These are phyloP conservation scores for Heliconius hermathena DNA, from an alignment of 1,140 invertebrate genomes.

Conservation along the genomic window DNA sequence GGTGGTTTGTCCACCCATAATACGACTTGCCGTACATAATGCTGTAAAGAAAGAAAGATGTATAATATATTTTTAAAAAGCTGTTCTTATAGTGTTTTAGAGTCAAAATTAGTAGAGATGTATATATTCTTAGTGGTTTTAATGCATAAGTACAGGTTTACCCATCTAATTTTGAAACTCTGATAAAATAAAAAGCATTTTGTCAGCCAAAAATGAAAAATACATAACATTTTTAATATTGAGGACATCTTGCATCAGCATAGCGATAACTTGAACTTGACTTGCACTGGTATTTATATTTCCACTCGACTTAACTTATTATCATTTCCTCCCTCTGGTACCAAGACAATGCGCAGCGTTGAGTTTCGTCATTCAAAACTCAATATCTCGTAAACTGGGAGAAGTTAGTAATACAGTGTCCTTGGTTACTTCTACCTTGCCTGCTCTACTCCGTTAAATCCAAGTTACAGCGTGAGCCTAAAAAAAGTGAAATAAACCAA, in stretches of 20 bases:
- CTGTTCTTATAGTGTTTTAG: not conserved
- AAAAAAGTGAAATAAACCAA: not conserved
- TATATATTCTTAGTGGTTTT: too few species aligned
- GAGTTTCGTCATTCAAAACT: not conserved
- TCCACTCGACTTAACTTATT: not conserved
- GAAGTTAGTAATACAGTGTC: not conserved
- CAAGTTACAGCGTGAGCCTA: not conserved
- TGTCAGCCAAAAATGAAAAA: too few species aligned
- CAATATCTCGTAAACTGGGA: not conserved
- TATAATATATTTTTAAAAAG: not conserved
- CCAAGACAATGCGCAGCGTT: not conserved
- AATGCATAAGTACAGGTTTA: too few species aligned
- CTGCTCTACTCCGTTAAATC: not conserved
- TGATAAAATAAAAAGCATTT: too few species aligned
- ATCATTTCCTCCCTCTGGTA: not conserved
- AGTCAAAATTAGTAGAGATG: not conserved
- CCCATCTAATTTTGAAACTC: too few species aligned
- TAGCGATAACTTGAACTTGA: too few species aligned
- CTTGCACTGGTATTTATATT: not conserved
- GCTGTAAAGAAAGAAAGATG: conserved; percentile 11
- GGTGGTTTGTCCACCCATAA: conserved; percentile 46
- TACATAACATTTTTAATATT: too few species aligned
- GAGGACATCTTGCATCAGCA: too few species aligned
- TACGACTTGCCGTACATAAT: conserved; percentile 36
- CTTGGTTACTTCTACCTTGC: not conserved